These are phyloP conservation scores for Amphipyra tragopoginis DNA, from an alignment of 2,888 invertebrate genomes.

Conservation along the genomic window DNA sequence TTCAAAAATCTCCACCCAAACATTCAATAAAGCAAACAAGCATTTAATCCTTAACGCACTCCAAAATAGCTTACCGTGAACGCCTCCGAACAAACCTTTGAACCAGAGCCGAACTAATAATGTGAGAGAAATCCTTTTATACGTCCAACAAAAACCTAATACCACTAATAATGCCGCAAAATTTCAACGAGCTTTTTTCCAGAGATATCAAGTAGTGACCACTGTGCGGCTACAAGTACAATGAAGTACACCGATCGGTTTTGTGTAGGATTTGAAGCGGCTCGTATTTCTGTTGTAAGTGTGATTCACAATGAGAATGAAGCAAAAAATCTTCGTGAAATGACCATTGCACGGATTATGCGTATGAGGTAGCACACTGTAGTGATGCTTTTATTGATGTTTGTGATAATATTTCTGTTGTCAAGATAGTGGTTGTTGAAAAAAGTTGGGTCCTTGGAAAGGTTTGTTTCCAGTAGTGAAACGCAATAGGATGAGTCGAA, in stretches of 20 bases:
- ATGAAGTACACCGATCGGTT: slow-evolving; percentile 59
- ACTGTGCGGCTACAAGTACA: slow-evolving; percentile 61
- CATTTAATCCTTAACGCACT: slow-evolving; percentile 44
- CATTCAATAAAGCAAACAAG: slow-evolving; percentile 44
- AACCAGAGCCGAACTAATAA: slow-evolving; percentile 58
- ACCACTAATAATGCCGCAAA: slow-evolving; percentile 61
- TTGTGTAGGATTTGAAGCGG: slow-evolving; percentile 67
- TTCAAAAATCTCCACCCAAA: slow-evolving; percentile 13
- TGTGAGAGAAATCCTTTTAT: slow-evolving; percentile 69
- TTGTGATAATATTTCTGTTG: slow-evolving; percentile 47
- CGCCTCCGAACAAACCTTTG: slow-evolving; percentile 72
- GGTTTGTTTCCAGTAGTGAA: no score
- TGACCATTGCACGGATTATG: slow-evolving; percentile 69
- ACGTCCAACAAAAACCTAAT: slow-evolving; percentile 62
- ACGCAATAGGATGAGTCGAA: no score
- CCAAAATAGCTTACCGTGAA: slow-evolving; percentile 61
- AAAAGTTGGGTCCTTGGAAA: slow-evolving; percentile 3
- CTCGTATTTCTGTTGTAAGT: slow-evolving; percentile 64
- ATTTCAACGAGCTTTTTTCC: slow-evolving; percentile 64
- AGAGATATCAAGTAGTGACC: slow-evolving; percentile 67
- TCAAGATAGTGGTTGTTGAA: background rate
- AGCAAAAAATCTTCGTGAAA: slow-evolving; percentile 58
- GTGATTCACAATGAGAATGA: slow-evolving; percentile 60
- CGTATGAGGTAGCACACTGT: slow-evolving; percentile 55
- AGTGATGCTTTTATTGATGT: slow-evolving; percentile 47